Conservation (phyloP, 92 coral and sea anemone genomes). For the Metridium senile region DNA sequence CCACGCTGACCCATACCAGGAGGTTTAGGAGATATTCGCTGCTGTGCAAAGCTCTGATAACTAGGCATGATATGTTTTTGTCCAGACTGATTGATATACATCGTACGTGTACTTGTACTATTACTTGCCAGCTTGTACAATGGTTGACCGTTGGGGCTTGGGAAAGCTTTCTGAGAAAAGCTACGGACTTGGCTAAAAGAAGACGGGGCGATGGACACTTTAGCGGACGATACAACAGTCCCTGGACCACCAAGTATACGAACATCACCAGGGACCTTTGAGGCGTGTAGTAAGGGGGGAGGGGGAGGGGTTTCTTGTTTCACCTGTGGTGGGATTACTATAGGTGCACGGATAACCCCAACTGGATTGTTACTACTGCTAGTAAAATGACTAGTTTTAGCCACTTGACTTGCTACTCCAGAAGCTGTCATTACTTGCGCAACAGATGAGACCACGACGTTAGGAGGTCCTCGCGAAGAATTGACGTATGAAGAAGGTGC, state of each 20-base stretch:
- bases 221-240: not conserved
- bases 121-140: slow-evolving; percentile 12
- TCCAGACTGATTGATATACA: slow-evolving; percentile 34
- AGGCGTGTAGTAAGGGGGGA: slow-evolving; percentile 38
- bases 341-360: slow-evolving; percentile 42
- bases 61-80: slow-evolving; percentile 70
- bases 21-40: slow-evolving; percentile 40
- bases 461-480: slow-evolving; percentile 42
- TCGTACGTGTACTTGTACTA: slow-evolving; percentile 13
- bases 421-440: slow-evolving; percentile 20
- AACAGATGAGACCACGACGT: slow-evolving; percentile 29
- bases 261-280: slow-evolving; percentile 21
- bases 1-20: slow-evolving; percentile 31
- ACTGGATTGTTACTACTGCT: not conserved
- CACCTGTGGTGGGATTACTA: slow-evolving; percentile 45
- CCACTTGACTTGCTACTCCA: slow-evolving; percentile 26
- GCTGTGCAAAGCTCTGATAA: slow-evolving; percentile 60
- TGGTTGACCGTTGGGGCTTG: slow-evolving; percentile 7
- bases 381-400: slow-evolving; percentile 14
- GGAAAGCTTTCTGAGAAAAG: slow-evolving; percentile 6
- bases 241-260: slow-evolving; percentile 21
- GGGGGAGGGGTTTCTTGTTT: slow-evolving; percentile 44
- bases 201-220: slow-evolving; percentile 13
- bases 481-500: slow-evolving; percentile 11
- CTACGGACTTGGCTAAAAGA: slow-evolving; percentile 21